These are phyloP conservation scores for Gobius niger DNA, from an alignment of 2,113 vertebrate genomes.

Conservation along the genomic window DNA sequence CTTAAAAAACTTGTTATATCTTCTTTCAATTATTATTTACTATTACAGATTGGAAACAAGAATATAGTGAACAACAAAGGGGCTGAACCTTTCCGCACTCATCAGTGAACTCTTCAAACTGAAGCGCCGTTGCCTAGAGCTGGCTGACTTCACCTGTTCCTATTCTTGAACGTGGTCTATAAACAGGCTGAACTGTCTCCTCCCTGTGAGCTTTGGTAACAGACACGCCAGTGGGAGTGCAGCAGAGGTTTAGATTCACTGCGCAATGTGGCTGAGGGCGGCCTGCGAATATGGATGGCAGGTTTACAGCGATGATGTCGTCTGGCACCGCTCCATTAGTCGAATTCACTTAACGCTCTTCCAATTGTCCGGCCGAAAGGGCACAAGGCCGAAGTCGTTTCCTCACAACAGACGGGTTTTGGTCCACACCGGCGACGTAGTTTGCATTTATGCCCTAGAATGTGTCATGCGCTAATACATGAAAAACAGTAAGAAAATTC, in stretches of 20 bases:
- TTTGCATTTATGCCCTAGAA: too few species aligned
- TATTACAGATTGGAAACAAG: too few species aligned
- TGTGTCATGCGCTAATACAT: too few species aligned
- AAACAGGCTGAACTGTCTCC: not conserved
- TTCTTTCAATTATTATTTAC: too few species aligned
- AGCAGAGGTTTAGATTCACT: not conserved
- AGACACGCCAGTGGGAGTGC: not conserved
- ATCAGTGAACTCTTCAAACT: not conserved
- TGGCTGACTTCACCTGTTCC: constrained; percentile 10
- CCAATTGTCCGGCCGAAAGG: not conserved
- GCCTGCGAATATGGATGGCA: not conserved
- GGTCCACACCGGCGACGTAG: not conserved
- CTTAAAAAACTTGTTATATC: too few species aligned
- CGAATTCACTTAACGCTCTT: not conserved
- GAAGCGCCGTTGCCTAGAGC: not conserved
- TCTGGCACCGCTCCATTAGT: not conserved
- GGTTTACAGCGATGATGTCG: not conserved
- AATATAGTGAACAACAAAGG: too few species aligned
- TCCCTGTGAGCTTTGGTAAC: not conserved
- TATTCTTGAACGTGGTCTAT: not conserved
- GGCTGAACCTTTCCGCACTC: not conserved
- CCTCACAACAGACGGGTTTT: not conserved
- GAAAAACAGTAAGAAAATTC: too few species aligned
- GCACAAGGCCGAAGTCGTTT: not conserved
- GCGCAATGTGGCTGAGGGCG: too few species aligned